Evolutionary conservation across 2,113 vertebrate species (phyloP).

Genomic region (Morphnarchus princeps): DNA sequence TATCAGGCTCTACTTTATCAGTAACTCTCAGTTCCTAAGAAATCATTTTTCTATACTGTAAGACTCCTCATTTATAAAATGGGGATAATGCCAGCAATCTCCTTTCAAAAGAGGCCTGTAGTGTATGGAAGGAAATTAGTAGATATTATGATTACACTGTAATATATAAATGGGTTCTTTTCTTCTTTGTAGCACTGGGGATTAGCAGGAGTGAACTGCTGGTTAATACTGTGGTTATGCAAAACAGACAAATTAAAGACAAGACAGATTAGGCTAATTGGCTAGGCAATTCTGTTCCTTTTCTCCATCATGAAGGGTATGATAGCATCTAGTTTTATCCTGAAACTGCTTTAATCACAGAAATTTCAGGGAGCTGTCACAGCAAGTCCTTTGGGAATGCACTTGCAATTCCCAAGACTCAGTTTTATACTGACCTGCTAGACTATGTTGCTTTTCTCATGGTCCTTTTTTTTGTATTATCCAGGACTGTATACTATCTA

Average conservation of each 20-base stretch:
- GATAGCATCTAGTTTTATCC: not conserved
- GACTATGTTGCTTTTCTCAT: not conserved
- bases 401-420: not conserved
- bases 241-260: conserved; percentile 26
- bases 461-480: not conserved
- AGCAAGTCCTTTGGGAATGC: not conserved
- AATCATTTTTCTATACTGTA: conserved; percentile 18
- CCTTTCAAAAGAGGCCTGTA: conserved; percentile 16
- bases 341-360: not conserved
- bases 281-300: not conserved
- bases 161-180: conserved; percentile 11
- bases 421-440: not conserved
- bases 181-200: not conserved
- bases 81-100: conserved; percentile 39
- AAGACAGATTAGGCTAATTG: conserved; percentile 43
- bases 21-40: conserved; percentile 23
- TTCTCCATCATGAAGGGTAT: not conserved
- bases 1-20: conserved; percentile 43
- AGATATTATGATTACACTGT: conserved; percentile 39
- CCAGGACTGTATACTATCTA: not conserved
- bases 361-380: not conserved
- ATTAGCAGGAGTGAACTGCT: not conserved
- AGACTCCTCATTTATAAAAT: conserved; percentile 27
- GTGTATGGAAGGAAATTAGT: conserved; percentile 19
- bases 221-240: conserved; percentile 6